Conservation (phyloP, 2,888 invertebrate species). For the Glyphotaelius pellucidus region DNA sequence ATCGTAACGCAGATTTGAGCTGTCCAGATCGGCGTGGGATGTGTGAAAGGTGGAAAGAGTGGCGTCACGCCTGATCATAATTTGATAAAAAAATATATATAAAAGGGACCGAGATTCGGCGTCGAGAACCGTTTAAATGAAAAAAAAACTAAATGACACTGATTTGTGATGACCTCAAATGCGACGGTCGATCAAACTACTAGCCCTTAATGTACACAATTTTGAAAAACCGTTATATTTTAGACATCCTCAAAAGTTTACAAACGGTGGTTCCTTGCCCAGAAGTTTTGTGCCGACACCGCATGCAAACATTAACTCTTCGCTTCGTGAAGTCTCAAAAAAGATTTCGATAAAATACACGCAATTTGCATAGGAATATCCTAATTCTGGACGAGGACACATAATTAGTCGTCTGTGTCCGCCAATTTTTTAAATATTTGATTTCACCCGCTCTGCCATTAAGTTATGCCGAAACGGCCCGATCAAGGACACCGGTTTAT, state of each 20-base stretch:
- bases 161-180: not conserved
- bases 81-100: too few species aligned
- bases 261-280: too few species aligned
- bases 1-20: too few species aligned
- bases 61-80: too few species aligned
- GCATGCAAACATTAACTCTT: not conserved
- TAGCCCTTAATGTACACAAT: not conserved
- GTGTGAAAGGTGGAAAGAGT: too few species aligned
- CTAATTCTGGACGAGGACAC: not conserved
- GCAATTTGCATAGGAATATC: not conserved
- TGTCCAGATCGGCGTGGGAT: too few species aligned
- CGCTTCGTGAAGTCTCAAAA: not conserved
- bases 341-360: not conserved
- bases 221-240: not conserved
- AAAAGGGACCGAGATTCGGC: too few species aligned
- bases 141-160: not conserved
- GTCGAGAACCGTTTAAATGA: too few species aligned
- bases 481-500: not conserved
- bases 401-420: not conserved
- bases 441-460: not conserved
- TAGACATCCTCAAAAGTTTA: too few species aligned
- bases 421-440: not conserved
- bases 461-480: not conserved
- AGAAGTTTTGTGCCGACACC: not conserved
- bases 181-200: not conserved